A percentile compares a stretch with the other conserved stretches of the same genome.
Conservation (phyloP, 2,888 invertebrate species). For the Cetonia aurata region DNA sequence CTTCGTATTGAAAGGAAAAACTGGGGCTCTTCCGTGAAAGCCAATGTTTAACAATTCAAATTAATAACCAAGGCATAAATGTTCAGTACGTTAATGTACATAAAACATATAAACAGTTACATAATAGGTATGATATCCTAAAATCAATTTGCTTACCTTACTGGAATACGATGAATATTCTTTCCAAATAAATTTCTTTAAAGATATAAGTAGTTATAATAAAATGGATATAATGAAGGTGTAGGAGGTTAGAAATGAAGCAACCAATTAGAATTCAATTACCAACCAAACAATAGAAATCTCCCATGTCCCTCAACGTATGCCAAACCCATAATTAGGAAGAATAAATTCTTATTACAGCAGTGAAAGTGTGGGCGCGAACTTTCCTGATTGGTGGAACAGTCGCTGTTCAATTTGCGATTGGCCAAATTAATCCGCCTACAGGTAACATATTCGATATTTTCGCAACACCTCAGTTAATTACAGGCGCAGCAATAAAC, state of each 20-base stretch:
- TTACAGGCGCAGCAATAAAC: slow-evolving; percentile 13
- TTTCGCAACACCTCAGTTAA: slow-evolving; percentile 34
- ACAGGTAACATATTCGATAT: slow-evolving; percentile 41
- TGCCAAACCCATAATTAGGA: slow-evolving; percentile 32
- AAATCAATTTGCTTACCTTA: no score
- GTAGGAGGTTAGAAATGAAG: neutral
- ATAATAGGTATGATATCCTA: no score
- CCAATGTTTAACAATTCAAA: slow-evolving; percentile 9
- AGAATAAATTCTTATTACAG: slow-evolving; percentile 46
- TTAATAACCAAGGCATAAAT: neutral
- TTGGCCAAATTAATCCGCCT: slow-evolving; percentile 49
- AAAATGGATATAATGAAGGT: no score
- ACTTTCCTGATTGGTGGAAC: slow-evolving; percentile 48
- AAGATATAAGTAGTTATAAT: no score
- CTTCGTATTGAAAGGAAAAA: slow-evolving; percentile 1
- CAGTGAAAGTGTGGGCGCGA: slow-evolving; percentile 50
- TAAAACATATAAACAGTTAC: no score
- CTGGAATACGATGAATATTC: neutral
- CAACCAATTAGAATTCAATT: neutral
- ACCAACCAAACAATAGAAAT: slow-evolving; percentile 11
- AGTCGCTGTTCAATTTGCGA: slow-evolving; percentile 44
- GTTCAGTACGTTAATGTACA: neutral
- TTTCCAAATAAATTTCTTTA: no score
- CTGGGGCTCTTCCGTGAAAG: slow-evolving; percentile 3
- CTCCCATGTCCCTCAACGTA: neutral